A percentile compares a stretch with the other conserved stretches of the same genome.
phyloP scores from a whole-genome alignment of 2,888 invertebrate species.

The Diaphora mendica region DNA sequence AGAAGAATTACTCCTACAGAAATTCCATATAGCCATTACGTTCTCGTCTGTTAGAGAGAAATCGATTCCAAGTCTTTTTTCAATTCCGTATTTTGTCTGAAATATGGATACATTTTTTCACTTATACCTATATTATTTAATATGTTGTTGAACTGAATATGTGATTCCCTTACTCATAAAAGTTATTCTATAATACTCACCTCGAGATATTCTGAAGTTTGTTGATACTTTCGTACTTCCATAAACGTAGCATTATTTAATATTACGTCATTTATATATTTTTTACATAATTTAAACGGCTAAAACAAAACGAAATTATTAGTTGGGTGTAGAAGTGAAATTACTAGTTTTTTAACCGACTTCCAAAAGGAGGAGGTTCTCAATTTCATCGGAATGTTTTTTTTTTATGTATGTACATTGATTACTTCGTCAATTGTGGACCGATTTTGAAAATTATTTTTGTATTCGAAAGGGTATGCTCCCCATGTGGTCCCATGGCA shows the following conservation, averaged over 20 bases:
- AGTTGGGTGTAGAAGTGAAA: background rate
- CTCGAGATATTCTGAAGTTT: constrained; percentile 66
- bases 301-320: constrained; percentile 51
- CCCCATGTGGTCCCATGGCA: too few species aligned
- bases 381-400: too few species aligned
- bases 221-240: constrained; percentile 63
- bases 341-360: background rate
- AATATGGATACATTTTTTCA: constrained; percentile 23
- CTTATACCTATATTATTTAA: background rate
- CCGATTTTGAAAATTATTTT: too few species aligned
- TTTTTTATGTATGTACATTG: too few species aligned
- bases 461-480: too few species aligned
- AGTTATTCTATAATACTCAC: constrained; percentile 52
- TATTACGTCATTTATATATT: constrained; percentile 69
- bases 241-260: constrained; percentile 54
- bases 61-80: constrained; percentile 83
- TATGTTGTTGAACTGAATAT: background rate
- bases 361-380: too few species aligned
- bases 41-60: constrained; percentile 69
- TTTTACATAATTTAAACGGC: constrained; percentile 78
- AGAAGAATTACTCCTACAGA: constrained; percentile 92
- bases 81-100: constrained; percentile 80
- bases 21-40: constrained; percentile 90
- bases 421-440: too few species aligned
- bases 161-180: background rate